Percentiles rank a stretch among this genome's conserved stretches.
Conservation (phyloP, 2,113 vertebrate species). For the Callionymus lyra region DNA sequence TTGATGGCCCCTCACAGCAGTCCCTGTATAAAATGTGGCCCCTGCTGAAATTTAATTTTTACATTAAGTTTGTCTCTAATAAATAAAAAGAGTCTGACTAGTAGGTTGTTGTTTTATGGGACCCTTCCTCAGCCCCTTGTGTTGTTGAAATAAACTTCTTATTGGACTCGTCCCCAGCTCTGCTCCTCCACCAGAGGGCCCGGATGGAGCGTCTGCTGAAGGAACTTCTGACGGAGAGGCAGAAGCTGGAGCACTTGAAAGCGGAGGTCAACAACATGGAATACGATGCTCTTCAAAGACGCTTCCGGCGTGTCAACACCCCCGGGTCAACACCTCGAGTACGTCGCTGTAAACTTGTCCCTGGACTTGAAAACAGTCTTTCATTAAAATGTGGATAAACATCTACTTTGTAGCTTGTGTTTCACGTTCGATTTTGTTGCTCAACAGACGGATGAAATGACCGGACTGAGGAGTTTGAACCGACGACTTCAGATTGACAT, state of each 20-base stretch:
- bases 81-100: no score
- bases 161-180: slow-evolving; percentile 69
- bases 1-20: no score
- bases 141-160: no score
- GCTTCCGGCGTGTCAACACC: slow-evolving; percentile 88
- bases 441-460: slow-evolving; percentile 95
- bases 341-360: neutral
- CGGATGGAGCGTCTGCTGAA: slow-evolving; percentile 96
- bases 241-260: slow-evolving; percentile 89
- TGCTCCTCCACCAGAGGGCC: slow-evolving; percentile 93
- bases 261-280: slow-evolving; percentile 94
- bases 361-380: neutral
- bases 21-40: no score
- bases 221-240: slow-evolving; percentile 82
- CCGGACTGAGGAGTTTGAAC: slow-evolving; percentile 88
- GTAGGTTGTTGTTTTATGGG: no score
- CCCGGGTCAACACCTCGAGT: slow-evolving; percentile 83
- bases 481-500: slow-evolving; percentile 97
- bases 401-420: slow-evolving; percentile 3
- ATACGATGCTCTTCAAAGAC: slow-evolving; percentile 90
- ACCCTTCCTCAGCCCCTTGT: no score
- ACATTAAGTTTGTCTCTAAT: no score
- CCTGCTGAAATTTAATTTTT: no score
- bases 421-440: slow-evolving; percentile 28
- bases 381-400: neutral